Conservation (phyloP, 2,113 vertebrate genomes). For the Sardina pilchardus region DNA sequence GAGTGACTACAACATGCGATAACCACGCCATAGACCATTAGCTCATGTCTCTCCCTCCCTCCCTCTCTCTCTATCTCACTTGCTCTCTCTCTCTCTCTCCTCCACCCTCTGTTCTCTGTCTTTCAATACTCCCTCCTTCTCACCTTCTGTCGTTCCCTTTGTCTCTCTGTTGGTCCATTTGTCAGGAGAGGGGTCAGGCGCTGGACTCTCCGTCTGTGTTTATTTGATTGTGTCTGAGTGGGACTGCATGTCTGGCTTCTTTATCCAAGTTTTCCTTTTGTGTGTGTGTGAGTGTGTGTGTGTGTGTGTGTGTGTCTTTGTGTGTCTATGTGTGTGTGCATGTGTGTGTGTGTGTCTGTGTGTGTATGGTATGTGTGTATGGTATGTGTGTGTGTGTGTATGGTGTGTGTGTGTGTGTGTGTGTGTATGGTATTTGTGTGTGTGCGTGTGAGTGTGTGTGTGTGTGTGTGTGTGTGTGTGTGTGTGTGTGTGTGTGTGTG, state of each 20-base stretch:
- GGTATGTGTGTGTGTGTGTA: neutral
- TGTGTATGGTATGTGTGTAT: neutral
- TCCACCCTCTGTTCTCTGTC: neutral
- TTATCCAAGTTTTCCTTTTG: neutral
- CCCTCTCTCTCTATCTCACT: slow-evolving; percentile 17
- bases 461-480: neutral
- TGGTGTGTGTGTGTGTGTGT: too few species aligned
- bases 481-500: neutral
- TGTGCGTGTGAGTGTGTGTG: neutral
- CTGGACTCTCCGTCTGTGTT: slow-evolving; percentile 41
- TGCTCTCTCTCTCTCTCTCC: slow-evolving; percentile 16
- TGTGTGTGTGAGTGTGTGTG: neutral
- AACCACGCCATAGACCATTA: neutral
- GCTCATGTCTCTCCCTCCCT: neutral
- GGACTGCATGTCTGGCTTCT: slow-evolving; percentile 13
- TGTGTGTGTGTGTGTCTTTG: neutral
- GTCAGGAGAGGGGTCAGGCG: slow-evolving; percentile 20
- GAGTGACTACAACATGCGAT: neutral
- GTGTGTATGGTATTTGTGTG: neutral
- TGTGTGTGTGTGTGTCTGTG: neutral
- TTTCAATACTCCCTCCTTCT: neutral
- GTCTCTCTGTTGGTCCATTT: slow-evolving; percentile 22
- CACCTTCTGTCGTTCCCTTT: neutral
- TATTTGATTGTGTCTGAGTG: slow-evolving; percentile 39
- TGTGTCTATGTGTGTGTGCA: neutral